Conservation (phyloP, 2,113 vertebrate species). For the Lutjanus erythropterus region DNA sequence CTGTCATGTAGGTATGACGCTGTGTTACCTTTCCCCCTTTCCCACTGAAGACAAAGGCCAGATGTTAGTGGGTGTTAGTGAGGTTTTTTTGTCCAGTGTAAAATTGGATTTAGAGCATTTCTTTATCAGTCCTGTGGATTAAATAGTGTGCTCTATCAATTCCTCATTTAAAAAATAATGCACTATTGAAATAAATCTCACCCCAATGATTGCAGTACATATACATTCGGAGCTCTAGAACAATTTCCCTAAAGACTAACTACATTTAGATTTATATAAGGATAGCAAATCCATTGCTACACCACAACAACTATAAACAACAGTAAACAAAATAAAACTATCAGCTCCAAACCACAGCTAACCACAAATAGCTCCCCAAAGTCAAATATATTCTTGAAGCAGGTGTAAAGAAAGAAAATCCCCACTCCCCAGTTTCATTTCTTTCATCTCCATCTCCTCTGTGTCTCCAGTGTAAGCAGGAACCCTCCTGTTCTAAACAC, state of each 20-base stretch:
- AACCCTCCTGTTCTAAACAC: constrained; percentile 20
- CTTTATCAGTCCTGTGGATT: not conserved
- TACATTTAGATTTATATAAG: not conserved
- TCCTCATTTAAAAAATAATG: not conserved
- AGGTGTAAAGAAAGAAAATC: not conserved
- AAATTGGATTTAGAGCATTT: no score
- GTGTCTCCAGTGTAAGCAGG: constrained; percentile 23
- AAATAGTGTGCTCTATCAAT: constrained; percentile 1
- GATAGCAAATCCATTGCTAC: not conserved
- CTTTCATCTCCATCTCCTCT: constrained; percentile 5
- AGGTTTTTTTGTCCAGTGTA: no score
- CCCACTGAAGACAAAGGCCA: no score
- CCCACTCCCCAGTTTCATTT: not conserved
- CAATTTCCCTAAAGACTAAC: not conserved
- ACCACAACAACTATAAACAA: not conserved
- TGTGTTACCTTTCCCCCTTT: no score
- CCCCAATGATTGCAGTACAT: not conserved
- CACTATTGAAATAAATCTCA: not conserved
- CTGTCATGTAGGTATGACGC: no score
- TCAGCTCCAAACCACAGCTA: not conserved
- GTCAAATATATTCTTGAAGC: not conserved
- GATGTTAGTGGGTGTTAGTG: no score
- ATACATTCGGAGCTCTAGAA: not conserved
- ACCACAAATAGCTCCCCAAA: not conserved
- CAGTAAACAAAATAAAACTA: constrained; percentile 8